phyloP scores from a whole-genome alignment of 2,113 vertebrate genomes.

The Monarcha castaneiventris region DNA sequence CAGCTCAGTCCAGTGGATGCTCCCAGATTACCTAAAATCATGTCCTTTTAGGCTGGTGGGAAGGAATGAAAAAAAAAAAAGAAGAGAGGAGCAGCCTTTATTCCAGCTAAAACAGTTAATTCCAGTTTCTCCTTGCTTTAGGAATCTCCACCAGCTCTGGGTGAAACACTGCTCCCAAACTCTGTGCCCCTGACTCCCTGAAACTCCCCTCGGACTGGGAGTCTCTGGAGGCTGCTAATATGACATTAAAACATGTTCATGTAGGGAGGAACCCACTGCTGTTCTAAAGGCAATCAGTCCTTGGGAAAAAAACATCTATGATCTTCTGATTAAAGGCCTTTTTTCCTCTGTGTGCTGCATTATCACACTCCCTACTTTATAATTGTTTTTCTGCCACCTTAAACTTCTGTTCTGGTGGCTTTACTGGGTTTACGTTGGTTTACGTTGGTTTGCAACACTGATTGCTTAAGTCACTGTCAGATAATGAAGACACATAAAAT shows the following conservation, averaged over 20 bases:
- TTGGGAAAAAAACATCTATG: not conserved
- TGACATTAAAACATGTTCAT: not conserved
- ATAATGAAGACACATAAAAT: not conserved
- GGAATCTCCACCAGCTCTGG: not conserved
- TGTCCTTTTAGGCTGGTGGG: not conserved
- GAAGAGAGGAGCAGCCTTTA: not conserved
- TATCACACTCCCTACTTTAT: not conserved
- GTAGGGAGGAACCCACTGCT: not conserved
- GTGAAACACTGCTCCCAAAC: not conserved
- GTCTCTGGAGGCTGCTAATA: not conserved
- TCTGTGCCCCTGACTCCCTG: not conserved
- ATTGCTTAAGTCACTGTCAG: not conserved
- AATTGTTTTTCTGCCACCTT: not conserved
- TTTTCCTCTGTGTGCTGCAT: not conserved
- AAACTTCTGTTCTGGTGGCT: not conserved
- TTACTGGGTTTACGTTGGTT: not conserved
- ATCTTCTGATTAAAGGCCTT: not conserved
- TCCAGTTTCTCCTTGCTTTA: not conserved
- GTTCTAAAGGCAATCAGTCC: not conserved
- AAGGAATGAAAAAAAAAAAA: accelerated
- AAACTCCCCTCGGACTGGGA: not conserved
- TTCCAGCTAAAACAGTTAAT: not conserved
- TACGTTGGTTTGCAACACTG: not conserved
- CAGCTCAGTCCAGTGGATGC: not conserved
- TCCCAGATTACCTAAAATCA: not conserved